These are phyloP conservation scores for Venustaconcha ellipsiformis DNA, from an alignment of 1,140 invertebrate genomes.

Conservation along the genomic window DNA sequence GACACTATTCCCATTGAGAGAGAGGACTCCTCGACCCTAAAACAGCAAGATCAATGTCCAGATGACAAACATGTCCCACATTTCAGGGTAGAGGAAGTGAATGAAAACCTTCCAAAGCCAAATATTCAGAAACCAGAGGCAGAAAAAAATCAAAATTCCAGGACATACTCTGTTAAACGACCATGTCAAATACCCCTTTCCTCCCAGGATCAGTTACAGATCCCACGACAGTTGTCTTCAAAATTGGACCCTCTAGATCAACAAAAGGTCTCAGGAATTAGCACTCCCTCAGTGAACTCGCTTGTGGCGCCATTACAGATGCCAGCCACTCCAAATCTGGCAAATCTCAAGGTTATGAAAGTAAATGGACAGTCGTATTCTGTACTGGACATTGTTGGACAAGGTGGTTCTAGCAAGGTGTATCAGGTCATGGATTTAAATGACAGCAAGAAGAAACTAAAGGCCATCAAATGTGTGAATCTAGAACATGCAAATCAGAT, in stretches of 20 bases:
- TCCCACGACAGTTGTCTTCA: no score
- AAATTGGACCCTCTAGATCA: neutral
- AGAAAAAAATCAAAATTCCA: no score
- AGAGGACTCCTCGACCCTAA: conserved; percentile 4
- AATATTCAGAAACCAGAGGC: neutral
- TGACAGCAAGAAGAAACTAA: conserved; percentile 48
- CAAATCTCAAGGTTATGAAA: conserved; percentile 31
- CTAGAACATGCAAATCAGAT: conserved; percentile 71
- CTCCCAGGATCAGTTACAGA: no score
- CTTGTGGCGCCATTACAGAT: neutral
- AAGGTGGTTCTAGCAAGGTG: conserved; percentile 75
- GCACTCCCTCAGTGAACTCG: neutral
- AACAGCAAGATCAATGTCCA: neutral
- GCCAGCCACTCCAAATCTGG: conserved; percentile 18
- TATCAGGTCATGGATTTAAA: conserved; percentile 68
- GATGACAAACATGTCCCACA: neutral
- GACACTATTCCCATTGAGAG: conserved; percentile 33
- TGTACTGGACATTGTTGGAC: conserved; percentile 71
- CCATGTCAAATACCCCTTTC: no score
- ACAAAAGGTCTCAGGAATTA: neutral
- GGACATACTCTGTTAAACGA: no score
- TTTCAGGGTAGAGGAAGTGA: neutral
- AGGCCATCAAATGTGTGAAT: conserved; percentile 74
- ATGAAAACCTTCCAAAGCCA: neutral
- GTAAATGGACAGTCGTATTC: conserved; percentile 69